Conservation (phyloP, 2,797 vertebrate genomes). For the Epinephelus malabaricus region DNA sequence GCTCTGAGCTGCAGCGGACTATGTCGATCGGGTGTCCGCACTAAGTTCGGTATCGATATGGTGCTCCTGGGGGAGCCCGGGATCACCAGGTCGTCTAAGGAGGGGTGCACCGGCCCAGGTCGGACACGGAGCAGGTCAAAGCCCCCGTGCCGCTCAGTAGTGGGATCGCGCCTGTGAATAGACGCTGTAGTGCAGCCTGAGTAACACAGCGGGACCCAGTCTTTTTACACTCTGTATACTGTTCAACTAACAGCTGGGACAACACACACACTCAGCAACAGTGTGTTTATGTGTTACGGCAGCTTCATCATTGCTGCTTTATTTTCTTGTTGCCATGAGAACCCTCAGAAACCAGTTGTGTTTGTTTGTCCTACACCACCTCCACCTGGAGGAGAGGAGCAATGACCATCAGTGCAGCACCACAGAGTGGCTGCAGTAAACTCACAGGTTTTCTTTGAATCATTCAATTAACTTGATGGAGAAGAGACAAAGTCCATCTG, state of each 20-base stretch:
- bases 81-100: slow-evolving; percentile 76
- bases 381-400: no score
- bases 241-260: no score
- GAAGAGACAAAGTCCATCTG: no score
- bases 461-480: no score
- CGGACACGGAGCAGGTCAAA: slow-evolving; percentile 84
- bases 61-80: slow-evolving; percentile 76
- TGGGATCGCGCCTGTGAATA: slow-evolving; percentile 80
- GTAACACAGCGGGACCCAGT: slow-evolving; percentile 69
- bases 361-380: background rate
- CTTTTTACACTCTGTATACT: slow-evolving; percentile 47
- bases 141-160: slow-evolving; percentile 79
- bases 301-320: no score
- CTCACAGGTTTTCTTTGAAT: no score
- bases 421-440: no score
- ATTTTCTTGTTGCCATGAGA: rapidly evolving
- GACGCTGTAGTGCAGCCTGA: slow-evolving; percentile 70
- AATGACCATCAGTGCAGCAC: no score
- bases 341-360: background rate
- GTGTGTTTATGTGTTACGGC: no score
- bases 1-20: slow-evolving; percentile 58
- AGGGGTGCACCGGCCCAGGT: slow-evolving; percentile 81
- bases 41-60: slow-evolving; percentile 78
- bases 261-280: background rate
- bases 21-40: slow-evolving; percentile 66